A percentile compares a stretch with the other conserved stretches of the same genome.
Conservation (phyloP, 2,113 vertebrate genomes). For the Atlantisia rogersi region DNA sequence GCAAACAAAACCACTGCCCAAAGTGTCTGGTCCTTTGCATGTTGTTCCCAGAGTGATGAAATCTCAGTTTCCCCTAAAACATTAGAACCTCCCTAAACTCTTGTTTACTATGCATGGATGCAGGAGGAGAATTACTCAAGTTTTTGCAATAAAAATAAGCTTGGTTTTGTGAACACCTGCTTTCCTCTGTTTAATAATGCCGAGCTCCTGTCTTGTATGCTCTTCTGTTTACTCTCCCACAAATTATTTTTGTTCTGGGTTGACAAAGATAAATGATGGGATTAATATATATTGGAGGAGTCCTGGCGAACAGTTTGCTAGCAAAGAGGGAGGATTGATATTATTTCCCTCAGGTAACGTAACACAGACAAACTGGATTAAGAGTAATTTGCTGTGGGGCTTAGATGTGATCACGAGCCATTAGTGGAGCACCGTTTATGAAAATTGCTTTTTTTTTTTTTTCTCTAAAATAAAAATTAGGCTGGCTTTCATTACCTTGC, state of each 20-base stretch:
- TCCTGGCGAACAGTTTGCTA: slow-evolving; percentile 80
- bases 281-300: slow-evolving; percentile 99
- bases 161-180: slow-evolving; percentile 86
- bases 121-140: slow-evolving; percentile 79
- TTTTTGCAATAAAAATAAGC: slow-evolving; percentile 83
- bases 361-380: slow-evolving; percentile 94
- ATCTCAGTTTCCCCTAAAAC: slow-evolving; percentile 57
- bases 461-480: slow-evolving; percentile 81
- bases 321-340: slow-evolving; percentile 81
- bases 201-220: slow-evolving; percentile 76
- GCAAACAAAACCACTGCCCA: neutral
- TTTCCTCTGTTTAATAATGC: slow-evolving; percentile 84
- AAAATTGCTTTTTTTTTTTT: slow-evolving; percentile 86
- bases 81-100: slow-evolving; percentile 16
- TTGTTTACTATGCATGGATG: slow-evolving; percentile 78
- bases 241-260: slow-evolving; percentile 93
- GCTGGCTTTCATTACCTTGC: slow-evolving; percentile 69
- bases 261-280: slow-evolving; percentile 99
- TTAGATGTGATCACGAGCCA: slow-evolving; percentile 91
- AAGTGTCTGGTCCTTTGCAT: neutral
- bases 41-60: neutral
- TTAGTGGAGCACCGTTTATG: slow-evolving; percentile 87
- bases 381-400: slow-evolving; percentile 94
- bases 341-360: slow-evolving; percentile 98
- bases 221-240: slow-evolving; percentile 89